Evolutionary conservation across 2,888 invertebrate genomes (phyloP).

Genomic region (Phyllotreta striolata): DNA sequence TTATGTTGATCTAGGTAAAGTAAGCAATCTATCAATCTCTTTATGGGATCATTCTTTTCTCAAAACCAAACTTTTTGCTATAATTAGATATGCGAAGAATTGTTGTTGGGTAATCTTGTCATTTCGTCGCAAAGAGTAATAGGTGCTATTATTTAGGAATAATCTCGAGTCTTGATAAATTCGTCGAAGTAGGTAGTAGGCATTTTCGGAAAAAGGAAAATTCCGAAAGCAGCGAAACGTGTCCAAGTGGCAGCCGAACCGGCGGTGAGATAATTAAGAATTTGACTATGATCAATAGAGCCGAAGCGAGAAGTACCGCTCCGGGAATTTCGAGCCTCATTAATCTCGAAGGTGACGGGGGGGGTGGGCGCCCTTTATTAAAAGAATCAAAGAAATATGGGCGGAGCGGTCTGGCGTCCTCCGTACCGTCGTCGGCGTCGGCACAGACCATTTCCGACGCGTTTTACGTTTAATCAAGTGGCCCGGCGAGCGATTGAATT

Average conservation of each 20-base stretch:
- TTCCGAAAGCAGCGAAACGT: constrained; percentile 21
- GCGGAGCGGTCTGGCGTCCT: constrained; percentile 57
- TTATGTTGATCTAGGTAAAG: too few relatives aligned
- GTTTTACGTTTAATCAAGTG: constrained; percentile 58
- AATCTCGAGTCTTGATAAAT: too few relatives aligned
- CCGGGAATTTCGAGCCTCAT: constrained; percentile 55
- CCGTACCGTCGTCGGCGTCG: constrained; percentile 38
- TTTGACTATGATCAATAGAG: constrained; percentile 59
- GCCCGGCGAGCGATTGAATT: constrained; percentile 55
- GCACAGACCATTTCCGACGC: constrained; percentile 51
- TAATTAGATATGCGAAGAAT: too few relatives aligned
- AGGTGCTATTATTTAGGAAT: too few relatives aligned
- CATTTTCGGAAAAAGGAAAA: too few relatives aligned
- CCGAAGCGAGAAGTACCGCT: constrained; percentile 37
- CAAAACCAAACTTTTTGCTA: too few relatives aligned
- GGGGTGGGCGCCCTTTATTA: constrained; percentile 56
- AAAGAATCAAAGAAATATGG: constrained; percentile 65
- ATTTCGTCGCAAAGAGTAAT: too few relatives aligned
- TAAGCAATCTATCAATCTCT: too few relatives aligned
- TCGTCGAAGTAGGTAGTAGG: too few relatives aligned
- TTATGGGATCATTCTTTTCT: too few relatives aligned
- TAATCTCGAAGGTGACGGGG: constrained; percentile 52
- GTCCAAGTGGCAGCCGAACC: constrained; percentile 28
- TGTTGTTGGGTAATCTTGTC: too few relatives aligned
- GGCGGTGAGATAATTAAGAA: constrained; percentile 57